Percentiles rank a stretch among this genome's conserved stretches.
phyloP scores from a whole-genome alignment of 2,113 vertebrate genomes.

The Poecilia latipinna region DNA sequence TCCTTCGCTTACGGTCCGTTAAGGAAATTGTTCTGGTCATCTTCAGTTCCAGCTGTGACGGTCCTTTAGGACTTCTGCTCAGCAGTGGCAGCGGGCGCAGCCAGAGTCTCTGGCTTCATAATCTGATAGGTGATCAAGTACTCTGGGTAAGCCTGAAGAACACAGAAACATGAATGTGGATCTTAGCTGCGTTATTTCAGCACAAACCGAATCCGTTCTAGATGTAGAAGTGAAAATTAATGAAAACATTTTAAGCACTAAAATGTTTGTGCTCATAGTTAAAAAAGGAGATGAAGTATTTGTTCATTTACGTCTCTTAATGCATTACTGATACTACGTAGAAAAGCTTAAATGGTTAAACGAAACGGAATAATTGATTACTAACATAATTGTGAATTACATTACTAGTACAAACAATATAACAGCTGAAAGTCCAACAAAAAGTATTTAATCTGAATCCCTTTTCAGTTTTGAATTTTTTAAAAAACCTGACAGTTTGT shows the following conservation, averaged over 20 bases:
- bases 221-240: neutral
- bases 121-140: conserved; percentile 99
- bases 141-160: conserved; percentile 92
- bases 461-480: no score
- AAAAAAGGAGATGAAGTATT: no score
- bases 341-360: no score
- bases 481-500: no score
- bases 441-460: neutral
- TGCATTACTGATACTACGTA: no score
- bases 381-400: no score
- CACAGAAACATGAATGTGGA: conserved; percentile 3
- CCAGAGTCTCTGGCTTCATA: conserved; percentile 91
- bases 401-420: neutral
- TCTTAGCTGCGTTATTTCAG: neutral
- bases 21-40: conserved; percentile 45
- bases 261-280: no score
- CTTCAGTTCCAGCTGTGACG: conserved; percentile 5
- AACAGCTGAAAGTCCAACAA: neutral
- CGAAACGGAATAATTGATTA: no score
- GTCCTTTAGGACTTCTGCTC: conserved; percentile 91
- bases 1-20: conserved; percentile 65
- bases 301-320: no score
- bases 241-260: no score
- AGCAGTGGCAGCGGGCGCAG: conserved; percentile 85
- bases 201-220: neutral